Evolutionary conservation across 2,113 vertebrate genomes (phyloP), one percentile per base, ranked within the genome.

Genomic region (Plestiodon gilberti): DNA sequence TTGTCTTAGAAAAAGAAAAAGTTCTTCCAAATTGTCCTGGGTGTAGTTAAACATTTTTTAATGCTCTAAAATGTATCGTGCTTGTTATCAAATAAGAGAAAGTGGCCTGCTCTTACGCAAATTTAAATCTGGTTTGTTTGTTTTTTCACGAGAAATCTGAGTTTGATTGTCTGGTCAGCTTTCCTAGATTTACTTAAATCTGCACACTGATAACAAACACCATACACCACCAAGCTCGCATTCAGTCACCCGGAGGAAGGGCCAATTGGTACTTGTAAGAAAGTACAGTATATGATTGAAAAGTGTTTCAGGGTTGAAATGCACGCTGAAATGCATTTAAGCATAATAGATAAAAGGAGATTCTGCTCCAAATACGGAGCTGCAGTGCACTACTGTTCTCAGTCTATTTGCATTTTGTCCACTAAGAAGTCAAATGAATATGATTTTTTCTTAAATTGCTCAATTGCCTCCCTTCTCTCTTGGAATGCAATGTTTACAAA

Each of bases 401-500:
- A n/a, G 2, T 5, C 40, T 52, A 17, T n/a, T 10, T 23, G 28
- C 8, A 23, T 33, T 10, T 35, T 48, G 67, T 62, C 43, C 7
- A 28, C 23, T 18, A 81, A 30, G 33, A 74, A 67, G 15, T 40
- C 35, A 40, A 38, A 35, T 75, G 43, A 38, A n/a, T n/a, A n/a
- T n/a, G n/a, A n/a, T n/a, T 40, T 18, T 75, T 48, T 30, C 40
- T 65, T 30, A 77, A 77, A 22, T 57, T 59, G 62, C 22, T 69
- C 71, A 28, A 33, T 77, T 82, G 82, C 86, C 79, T 74, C 28
- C 40, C 52, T 40, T 74, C 40, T 13, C n/a, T 64, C 59, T 55
- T 74, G 62, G 43, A 43, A 40, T 20, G 28, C 70, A 74, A 33
- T 80, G 87, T 84, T 88, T 84, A 88, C 87, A 88, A 84, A 40